A percentile compares a stretch with the other conserved stretches of the same genome.
phyloP scores from a whole-genome alignment of 1,140 invertebrate genomes.

The Orius insidiosus region DNA sequence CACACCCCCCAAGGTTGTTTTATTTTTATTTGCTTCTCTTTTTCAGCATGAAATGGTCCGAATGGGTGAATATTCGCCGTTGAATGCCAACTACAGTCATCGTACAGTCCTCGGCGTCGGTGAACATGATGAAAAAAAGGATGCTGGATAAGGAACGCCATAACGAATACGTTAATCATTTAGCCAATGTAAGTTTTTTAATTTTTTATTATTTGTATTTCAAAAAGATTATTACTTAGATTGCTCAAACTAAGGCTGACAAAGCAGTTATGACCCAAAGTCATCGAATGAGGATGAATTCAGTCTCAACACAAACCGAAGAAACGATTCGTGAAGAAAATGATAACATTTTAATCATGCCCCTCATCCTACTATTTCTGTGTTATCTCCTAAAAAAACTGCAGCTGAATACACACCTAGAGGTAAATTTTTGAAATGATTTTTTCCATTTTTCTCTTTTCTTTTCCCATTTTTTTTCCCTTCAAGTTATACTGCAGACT shows the following conservation, averaged over 20 bases:
- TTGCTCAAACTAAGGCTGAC: not conserved
- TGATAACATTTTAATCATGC: too few relatives aligned
- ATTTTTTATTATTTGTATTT: not conserved
- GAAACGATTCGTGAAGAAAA: not conserved
- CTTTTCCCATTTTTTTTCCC: too few relatives aligned
- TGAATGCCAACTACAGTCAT: constrained; percentile 1
- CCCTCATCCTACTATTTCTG: too few relatives aligned
- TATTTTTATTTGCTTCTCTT: not conserved
- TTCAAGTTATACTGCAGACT: too few relatives aligned
- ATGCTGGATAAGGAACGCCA: constrained; percentile 3
- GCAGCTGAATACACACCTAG: constrained; percentile 2
- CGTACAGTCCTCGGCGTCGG: constrained; percentile 6
- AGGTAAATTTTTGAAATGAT: too few relatives aligned
- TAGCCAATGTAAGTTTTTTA: not conserved
- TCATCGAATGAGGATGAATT: not conserved
- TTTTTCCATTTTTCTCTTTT: too few relatives aligned
- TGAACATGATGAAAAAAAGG: constrained; percentile 7
- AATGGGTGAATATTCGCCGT: constrained; percentile 13
- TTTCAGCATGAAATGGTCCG: constrained; percentile 11
- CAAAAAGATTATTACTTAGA: too few relatives aligned
- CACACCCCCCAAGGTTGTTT: not conserved
- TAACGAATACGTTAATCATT: not conserved
- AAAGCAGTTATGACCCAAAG: constrained; percentile 3
- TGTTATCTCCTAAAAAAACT: not conserved
- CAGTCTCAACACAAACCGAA: constrained; percentile 4